Evolutionary conservation across 2,888 invertebrate species (phyloP), one percentile per base, ranked within the genome.

Genomic region (Dynastes hyllus): DNA sequence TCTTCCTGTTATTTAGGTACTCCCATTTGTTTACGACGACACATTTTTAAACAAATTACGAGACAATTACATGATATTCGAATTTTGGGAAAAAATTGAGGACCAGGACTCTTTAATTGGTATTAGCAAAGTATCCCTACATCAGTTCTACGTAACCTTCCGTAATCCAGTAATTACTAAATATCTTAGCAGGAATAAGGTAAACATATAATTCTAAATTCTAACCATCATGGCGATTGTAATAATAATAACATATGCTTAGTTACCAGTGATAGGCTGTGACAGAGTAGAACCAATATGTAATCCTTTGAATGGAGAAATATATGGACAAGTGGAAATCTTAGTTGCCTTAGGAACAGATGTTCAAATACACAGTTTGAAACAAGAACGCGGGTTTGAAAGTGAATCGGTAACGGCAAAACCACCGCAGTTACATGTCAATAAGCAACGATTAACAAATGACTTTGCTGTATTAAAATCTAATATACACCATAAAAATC

Each of bases 101-200:
- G 83, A 85, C 2, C 83, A 84, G 51, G 89, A 91, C 80, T 85
- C 86, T 76, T 83, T 91, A 4, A 83, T 92, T 69, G 92, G 92
- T 27, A 86, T 91, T 37, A 88, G 91, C 2, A 91, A 91, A 84
- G 84, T 93, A 69, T 89, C 92, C 3, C 85, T 93, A 65, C 92
- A 93, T 87, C 92, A 92, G 80, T 91, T 93, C 83, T 93, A 91
- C 83, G 87, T 93, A 70, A 91, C 92, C 0, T 93, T 91, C 83
- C 89, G 91, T 81, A 92, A 93, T 88, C 89, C 90, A 22, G 88
- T 88, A 71, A 90, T 93, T 79, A 89, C 90, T 45, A 87, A 91
- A 81, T 91, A 92, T 85, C 87, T 92, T 40, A 86, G 90, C 79
- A 88, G 90, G 82, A 91, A 90, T 80, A 91, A 91, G 87, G 92